These are phyloP conservation scores for Myotis yumanensis DNA, from an alignment of 2,113 vertebrate species.

Conservation along the genomic window DNA sequence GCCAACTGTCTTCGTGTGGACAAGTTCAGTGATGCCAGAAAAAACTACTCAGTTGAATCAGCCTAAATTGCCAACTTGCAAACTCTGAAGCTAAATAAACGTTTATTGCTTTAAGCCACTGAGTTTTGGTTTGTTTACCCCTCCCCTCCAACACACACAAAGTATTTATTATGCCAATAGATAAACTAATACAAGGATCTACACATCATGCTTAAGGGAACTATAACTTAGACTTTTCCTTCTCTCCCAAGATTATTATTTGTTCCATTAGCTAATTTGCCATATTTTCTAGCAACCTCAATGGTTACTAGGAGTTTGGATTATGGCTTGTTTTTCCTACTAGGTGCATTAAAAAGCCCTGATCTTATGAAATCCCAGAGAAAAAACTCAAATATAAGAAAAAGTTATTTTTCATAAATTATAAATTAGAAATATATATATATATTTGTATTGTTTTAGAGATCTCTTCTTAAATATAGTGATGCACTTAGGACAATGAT, in stretches of 20 bases:
- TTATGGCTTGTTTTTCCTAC: background rate
- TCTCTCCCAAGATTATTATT: background rate
- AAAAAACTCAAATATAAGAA: background rate
- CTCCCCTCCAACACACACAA: background rate
- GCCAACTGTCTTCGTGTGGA: background rate
- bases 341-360: background rate
- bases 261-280: background rate
- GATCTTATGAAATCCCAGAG: background rate
- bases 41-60: background rate
- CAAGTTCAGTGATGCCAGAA: background rate
- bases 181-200: background rate
- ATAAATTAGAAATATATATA: background rate
- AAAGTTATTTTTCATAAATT: background rate
- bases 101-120: background rate
- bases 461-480: background rate
- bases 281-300: background rate
- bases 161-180: background rate
- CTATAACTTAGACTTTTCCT: background rate
- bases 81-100: background rate
- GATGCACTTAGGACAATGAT: background rate
- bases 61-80: background rate
- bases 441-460: constrained; percentile 4
- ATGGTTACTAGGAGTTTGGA: background rate
- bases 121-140: background rate
- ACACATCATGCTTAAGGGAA: background rate